Conservation (phyloP, 1,140 invertebrate genomes). For the Hestina assimilis region DNA sequence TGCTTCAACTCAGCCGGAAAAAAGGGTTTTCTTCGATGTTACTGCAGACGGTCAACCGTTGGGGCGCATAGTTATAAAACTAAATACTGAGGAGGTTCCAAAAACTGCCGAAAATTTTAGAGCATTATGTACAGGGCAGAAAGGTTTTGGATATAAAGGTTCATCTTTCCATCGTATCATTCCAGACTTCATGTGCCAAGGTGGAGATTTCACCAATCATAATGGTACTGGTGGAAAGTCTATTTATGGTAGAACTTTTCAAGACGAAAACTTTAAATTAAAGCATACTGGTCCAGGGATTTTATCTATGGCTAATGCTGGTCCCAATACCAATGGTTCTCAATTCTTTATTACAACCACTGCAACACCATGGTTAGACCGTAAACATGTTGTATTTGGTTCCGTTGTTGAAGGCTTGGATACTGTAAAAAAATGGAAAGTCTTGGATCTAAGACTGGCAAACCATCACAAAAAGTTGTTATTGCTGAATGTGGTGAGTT, state of each 20-base stretch:
- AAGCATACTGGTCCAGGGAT: constrained; percentile 87
- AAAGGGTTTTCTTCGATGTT: constrained; percentile 77
- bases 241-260: constrained; percentile 88
- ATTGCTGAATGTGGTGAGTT: constrained; percentile 89
- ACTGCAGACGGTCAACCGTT: constrained; percentile 81
- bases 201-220: constrained; percentile 87
- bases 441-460: constrained; percentile 87
- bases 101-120: constrained; percentile 90
- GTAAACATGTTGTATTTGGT: constrained; percentile 93
- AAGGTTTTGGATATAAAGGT: constrained; percentile 88
- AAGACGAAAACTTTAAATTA: constrained; percentile 89
- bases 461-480: constrained; percentile 86
- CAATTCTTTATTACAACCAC: constrained; percentile 92
- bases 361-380: constrained; percentile 90
- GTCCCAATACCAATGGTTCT: constrained; percentile 89
- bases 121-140: constrained; percentile 89
- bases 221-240: constrained; percentile 91
- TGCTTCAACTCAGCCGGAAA: constrained; percentile 63
- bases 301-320: constrained; percentile 89
- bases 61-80: constrained; percentile 86
- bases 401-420: constrained; percentile 90
- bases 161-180: constrained; percentile 91
- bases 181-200: constrained; percentile 92
- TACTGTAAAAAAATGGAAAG: constrained; percentile 86
- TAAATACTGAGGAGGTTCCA: constrained; percentile 86